phyloP scores from a whole-genome alignment of 1,140 invertebrate genomes.

The Drosophila tropicalis region DNA sequence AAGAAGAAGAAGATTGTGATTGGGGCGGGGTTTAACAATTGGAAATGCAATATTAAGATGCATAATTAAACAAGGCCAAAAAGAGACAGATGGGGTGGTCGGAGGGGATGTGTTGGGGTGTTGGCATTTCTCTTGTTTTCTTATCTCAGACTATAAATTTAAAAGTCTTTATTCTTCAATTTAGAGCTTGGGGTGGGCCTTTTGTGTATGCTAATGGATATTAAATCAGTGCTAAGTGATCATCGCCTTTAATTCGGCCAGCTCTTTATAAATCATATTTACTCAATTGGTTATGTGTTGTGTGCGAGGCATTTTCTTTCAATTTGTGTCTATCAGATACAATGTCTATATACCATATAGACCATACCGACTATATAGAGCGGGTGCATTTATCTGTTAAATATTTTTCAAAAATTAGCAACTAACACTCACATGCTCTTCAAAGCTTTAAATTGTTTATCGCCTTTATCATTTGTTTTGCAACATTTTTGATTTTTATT shows the following conservation, averaged over 20 bases:
- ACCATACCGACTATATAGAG: not conserved
- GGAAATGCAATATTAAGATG: slow-evolving; percentile 9
- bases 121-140: slow-evolving; percentile 43
- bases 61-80: not conserved
- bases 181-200: slow-evolving; percentile 39
- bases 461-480: slow-evolving; percentile 66
- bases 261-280: slow-evolving; percentile 30
- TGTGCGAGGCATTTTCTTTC: slow-evolving; percentile 20
- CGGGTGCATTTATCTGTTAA: slow-evolving; percentile 44
- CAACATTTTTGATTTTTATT: slow-evolving; percentile 1
- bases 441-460: slow-evolving; percentile 68
- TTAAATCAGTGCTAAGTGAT: slow-evolving; percentile 66
- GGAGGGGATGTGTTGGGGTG: too few species aligned
- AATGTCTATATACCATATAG: not conserved
- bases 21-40: not conserved
- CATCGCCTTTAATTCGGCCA: slow-evolving; percentile 29
- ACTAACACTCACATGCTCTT: slow-evolving; percentile 56
- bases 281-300: slow-evolving; percentile 39
- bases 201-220: slow-evolving; percentile 69
- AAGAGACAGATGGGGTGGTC: not conserved
- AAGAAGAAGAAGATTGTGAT: not conserved
- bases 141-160: not conserved
- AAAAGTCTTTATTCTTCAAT: slow-evolving; percentile 65
- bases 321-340: not conserved
- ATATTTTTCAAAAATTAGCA: slow-evolving; percentile 47